A percentile compares a stretch with the other conserved stretches of the same genome.
phyloP scores from a whole-genome alignment of 2,888 invertebrate genomes.

The Flabesymbios commensalis region DNA sequence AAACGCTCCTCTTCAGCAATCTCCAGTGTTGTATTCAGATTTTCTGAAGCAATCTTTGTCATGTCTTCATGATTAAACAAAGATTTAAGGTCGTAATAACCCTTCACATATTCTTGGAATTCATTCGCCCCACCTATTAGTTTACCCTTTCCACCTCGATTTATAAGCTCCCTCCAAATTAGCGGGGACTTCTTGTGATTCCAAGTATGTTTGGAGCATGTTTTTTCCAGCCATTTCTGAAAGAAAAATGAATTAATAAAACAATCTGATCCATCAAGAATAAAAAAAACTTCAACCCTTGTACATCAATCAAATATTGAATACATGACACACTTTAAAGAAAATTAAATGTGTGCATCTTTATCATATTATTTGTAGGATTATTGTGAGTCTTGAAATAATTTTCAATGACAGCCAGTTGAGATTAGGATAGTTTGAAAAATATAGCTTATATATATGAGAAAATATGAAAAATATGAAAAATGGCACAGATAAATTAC shows the following conservation, averaged over 20 bases:
- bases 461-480: too few species aligned
- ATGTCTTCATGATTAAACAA: conserved; percentile 49
- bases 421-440: too few species aligned
- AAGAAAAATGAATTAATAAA: background rate
- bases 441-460: too few species aligned
- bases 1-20: conserved; percentile 46
- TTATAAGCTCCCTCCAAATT: conserved; percentile 61
- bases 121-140: conserved; percentile 61
- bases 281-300: background rate
- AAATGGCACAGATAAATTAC: conserved; percentile 23
- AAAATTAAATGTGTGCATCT: background rate
- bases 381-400: too few species aligned
- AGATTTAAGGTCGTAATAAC: conserved; percentile 58
- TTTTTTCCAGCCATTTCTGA: conserved; percentile 51
- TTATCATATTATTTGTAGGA: background rate
- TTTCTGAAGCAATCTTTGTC: conserved; percentile 51
- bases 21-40: conserved; percentile 45
- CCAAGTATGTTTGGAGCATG: conserved; percentile 55
- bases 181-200: conserved; percentile 56
- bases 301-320: background rate
- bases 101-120: conserved; percentile 55
- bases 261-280: background rate
- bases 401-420: too few species aligned
- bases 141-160: conserved; percentile 61
- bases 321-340: background rate